Conservation (phyloP, 2,888 invertebrate species). For the Mythimna pallens region DNA sequence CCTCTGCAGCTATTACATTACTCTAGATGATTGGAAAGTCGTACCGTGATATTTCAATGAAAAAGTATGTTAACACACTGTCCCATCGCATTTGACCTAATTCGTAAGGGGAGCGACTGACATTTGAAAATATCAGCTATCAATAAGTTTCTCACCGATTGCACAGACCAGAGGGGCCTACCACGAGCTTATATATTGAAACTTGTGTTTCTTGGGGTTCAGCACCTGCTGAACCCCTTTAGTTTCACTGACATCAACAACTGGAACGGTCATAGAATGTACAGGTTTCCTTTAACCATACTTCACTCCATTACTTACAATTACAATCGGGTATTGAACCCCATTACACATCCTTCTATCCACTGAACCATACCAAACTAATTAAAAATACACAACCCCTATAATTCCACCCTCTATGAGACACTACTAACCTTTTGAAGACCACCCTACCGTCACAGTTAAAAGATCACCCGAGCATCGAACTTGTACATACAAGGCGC, state of each 20-base stretch:
- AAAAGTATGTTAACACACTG: neutral
- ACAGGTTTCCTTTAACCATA: too few relatives aligned
- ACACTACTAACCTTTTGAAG: constrained; percentile 29
- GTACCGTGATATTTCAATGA: neutral
- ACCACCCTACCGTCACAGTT: constrained; percentile 18
- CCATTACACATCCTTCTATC: neutral
- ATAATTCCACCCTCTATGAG: constrained; percentile 17
- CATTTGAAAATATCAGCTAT: neutral
- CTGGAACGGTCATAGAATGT: too few relatives aligned
- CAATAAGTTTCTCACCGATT: neutral
- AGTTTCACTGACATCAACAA: too few relatives aligned
- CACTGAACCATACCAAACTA: constrained; percentile 19
- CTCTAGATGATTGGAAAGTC: neutral
- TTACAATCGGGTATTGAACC: neutral
- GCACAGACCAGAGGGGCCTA: too few relatives aligned
- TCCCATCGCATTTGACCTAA: neutral
- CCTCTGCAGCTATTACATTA: too few relatives aligned
- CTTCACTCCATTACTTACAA: too few relatives aligned
- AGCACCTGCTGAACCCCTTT: too few relatives aligned
- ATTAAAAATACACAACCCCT: constrained; percentile 2
- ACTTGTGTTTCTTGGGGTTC: too few relatives aligned
- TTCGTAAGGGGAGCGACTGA: neutral
- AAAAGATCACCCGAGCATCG: constrained; percentile 37
- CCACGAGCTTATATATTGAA: too few relatives aligned
- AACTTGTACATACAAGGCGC: constrained; percentile 30